Conservation (phyloP, 1,140 invertebrate genomes). For the Aphidius gifuensis region DNA sequence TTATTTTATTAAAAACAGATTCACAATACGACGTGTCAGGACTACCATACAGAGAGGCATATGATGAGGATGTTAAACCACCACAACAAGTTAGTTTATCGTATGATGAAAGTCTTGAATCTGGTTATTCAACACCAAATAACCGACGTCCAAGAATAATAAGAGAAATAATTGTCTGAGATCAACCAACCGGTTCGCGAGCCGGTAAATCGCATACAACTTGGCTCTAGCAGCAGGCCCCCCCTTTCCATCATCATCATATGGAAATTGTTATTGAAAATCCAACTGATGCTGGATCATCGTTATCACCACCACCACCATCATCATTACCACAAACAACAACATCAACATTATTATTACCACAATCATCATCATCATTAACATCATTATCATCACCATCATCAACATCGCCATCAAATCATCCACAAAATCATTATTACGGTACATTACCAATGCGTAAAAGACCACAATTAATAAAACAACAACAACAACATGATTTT, state of each 20-base stretch:
- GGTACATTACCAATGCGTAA: conserved; percentile 18
- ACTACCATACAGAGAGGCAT: conserved; percentile 78
- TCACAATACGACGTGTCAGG: conserved; percentile 91
- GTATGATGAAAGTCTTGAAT: conserved; percentile 89
- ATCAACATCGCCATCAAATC: conserved; percentile 1
- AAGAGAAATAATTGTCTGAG: conserved; percentile 91
- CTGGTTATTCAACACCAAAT: conserved; percentile 89
- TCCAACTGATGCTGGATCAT: conserved; percentile 26
- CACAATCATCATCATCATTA: not conserved
- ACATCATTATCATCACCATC: not conserved
- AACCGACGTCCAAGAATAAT: conserved; percentile 85
- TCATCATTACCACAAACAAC: not conserved
- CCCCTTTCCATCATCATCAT: conserved; percentile 40
- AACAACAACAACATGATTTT: conserved; percentile 27
- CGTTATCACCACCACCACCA: conserved; percentile 20
- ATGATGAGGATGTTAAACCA: conserved; percentile 71
- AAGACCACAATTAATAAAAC: conserved; percentile 1
- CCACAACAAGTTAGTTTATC: conserved; percentile 79
- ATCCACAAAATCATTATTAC: conserved; percentile 28
- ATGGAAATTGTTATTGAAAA: conserved; percentile 54
- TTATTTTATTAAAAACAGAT: conserved; percentile 58
- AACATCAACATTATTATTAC: conserved; percentile 8
- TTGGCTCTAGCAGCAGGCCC: conserved; percentile 55
- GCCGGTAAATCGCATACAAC: conserved; percentile 51
- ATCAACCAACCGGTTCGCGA: conserved; percentile 51